Conservation (phyloP, 2,888 invertebrate genomes). For the Oscheius sp. region DNA sequence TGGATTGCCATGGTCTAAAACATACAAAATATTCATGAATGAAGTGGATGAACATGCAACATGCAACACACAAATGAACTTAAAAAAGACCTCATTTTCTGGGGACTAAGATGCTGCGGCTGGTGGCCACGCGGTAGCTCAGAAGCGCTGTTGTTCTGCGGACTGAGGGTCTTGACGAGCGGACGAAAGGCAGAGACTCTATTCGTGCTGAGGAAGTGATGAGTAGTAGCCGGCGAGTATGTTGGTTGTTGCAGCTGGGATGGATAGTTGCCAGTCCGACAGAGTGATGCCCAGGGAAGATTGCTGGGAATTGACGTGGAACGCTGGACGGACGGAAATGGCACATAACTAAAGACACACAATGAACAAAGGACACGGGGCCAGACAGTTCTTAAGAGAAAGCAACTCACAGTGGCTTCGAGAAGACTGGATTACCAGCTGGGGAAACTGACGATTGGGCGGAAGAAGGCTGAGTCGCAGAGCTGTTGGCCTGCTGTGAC, state of each 20-base stretch:
- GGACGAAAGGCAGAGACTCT: slow-evolving; percentile 52
- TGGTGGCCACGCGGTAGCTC: slow-evolving; percentile 48
- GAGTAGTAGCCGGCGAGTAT: background rate
- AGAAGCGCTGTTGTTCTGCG: slow-evolving; percentile 10
- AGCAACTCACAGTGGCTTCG: slow-evolving; percentile 47
- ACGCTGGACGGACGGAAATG: slow-evolving; percentile 30
- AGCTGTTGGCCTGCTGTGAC: slow-evolving; percentile 24
- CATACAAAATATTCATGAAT: background rate
- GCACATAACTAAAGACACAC: slow-evolving; percentile 18
- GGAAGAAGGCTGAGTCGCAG: slow-evolving; percentile 24
- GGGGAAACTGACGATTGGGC: slow-evolving; percentile 26
- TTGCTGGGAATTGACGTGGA: slow-evolving; percentile 44
- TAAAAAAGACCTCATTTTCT: slow-evolving; percentile 45
- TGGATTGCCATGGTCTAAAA: slow-evolving; percentile 66
- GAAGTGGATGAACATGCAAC: background rate
- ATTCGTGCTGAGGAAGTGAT: slow-evolving; percentile 34
- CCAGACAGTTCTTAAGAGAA: too few relatives aligned
- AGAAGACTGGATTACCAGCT: slow-evolving; percentile 40
- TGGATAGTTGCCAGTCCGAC: slow-evolving; percentile 37
- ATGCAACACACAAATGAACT: too few relatives aligned
- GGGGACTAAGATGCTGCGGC: slow-evolving; percentile 46
- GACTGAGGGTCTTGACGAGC: slow-evolving; percentile 3
- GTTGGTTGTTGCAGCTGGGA: slow-evolving; percentile 1
- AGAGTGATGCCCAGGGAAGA: slow-evolving; percentile 49
- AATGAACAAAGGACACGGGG: background rate